Conservation (phyloP, 2,113 vertebrate genomes). For the Syngnathoides biaculeatus region DNA sequence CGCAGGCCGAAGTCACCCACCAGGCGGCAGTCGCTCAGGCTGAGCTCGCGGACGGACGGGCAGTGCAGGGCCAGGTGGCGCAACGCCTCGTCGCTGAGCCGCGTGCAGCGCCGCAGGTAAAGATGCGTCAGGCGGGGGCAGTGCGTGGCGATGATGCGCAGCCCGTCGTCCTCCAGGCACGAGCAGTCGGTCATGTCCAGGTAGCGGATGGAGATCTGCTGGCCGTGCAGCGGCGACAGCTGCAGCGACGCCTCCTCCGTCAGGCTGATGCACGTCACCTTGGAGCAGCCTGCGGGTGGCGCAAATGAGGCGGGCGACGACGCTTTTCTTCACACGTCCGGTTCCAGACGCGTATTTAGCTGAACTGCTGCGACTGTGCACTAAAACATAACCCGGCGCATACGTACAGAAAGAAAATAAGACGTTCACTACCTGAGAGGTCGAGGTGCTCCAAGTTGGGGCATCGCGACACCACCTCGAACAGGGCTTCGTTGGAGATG, state of each 20-base stretch:
- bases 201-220: constrained; percentile 94
- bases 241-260: constrained; percentile 90
- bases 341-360: no score
- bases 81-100: constrained; percentile 91
- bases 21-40: constrained; percentile 93
- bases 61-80: constrained; percentile 95
- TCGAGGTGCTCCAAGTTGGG: constrained; percentile 94
- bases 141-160: constrained; percentile 93
- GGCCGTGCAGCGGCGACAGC: constrained; percentile 87
- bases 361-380: no score
- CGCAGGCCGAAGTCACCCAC: constrained; percentile 93
- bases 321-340: not conserved
- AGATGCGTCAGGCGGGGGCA: constrained; percentile 95
- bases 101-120: constrained; percentile 91
- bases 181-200: constrained; percentile 98
- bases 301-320: not conserved
- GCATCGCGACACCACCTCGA: constrained; percentile 92
- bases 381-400: no score
- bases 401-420: no score
- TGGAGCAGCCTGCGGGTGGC: constrained; percentile 85
- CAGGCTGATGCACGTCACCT: constrained; percentile 95
- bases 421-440: constrained; percentile 94
- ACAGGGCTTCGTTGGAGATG: constrained; percentile 92
- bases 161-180: constrained; percentile 90
- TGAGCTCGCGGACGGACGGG: constrained; percentile 85